Base-by-base conservation (phyloP, 2,888 invertebrate species). In the Troides helena region DNA sequence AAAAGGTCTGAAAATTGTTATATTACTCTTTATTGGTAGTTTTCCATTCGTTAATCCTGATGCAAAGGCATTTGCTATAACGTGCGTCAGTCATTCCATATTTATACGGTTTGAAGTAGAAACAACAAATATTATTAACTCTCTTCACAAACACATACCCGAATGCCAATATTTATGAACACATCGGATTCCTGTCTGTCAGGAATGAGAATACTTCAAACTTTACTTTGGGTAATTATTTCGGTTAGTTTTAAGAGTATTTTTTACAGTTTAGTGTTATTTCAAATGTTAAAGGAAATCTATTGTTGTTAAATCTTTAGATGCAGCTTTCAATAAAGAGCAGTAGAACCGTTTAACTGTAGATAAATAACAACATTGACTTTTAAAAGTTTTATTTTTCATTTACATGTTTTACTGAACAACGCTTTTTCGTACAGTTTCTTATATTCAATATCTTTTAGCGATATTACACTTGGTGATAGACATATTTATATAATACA, bases 51-150 rank as follows among this genome's bases (percentile, higher is more conserved):
- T 50, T 46, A 64, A 59, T 59, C 59, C 39, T 8, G 46, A 59
- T 39, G 53, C 46, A 57, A n/a, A 25, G 25, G 36, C 57, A 39
- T 68, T 53, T 53, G 68, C 50, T 60, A 64, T 64, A 61, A 53
- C 21, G 30, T 69, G 61, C 64, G 65, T 69, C 69, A 69, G 30
- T 30, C 65, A 53, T 53, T 57, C 61, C 56, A 67, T 67, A 67
- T 67, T 69, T 60, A 69, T 69, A 69, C 64, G 57, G 59, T 69
- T 69, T 50, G 64, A 56, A 69, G 64, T 60, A 60, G 64, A 64
- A 69, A 69, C 68, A 69, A 69, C 39, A 65, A 69, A 69, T 69
- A 69, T 65, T 69, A 69, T 69, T 69, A 69, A 65, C 69, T 69
- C 61, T 57, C 61, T 63, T 68, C 59, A 59, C 59, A 68, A 68